Evolutionary conservation across 2,888 invertebrate species (phyloP), one percentile per base, ranked within the genome.

Genomic region (Agonopterix heracliana): DNA sequence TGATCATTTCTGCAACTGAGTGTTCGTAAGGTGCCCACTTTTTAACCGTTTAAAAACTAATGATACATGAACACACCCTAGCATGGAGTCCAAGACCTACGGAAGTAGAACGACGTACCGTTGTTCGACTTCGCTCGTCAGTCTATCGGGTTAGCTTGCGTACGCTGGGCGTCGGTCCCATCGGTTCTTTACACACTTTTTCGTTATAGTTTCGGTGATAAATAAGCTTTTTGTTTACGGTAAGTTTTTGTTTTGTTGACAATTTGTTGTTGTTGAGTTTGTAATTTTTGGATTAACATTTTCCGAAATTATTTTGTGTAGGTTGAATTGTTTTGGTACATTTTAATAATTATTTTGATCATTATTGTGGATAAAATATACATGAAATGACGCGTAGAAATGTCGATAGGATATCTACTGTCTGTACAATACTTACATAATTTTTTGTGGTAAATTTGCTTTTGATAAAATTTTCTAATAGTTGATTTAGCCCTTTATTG

Each of bases 101-200:
- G 26, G 26, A 86, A 85, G 82, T 86, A 63, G 86, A 68, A 73
- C 85, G 63, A 54, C 54, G 63, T 77, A 80, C 86, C 84, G 86
- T 85, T 86, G 71, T 57, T 49, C 54, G 56, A 66, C 67, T 65
- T 66, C 60, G 60, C 56, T 57, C 60, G 69, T 57, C 82, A 85
- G 85, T 84, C 65, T 60, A 60, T 64, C 67, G 68, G 72, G 66
- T 65, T 54, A 64, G 69, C 63, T 63, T 58, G 68, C 60, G 57
- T 54, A 59, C 60, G 53, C 54, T 66, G 71, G 74, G 68, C 76
- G 83, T 71, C 9, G 26, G 13, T 9, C 42, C 13, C n/a, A 38
- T n/a, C 38, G 38, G n/a, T n/a, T 11, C 38, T 38, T 38, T 9
- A 38, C 38, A n/a, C 11, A 1, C 11, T 38, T 38, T 38, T 26